Conservation (phyloP, 2,888 invertebrate genomes). For the Trissolcus japonicus region DNA sequence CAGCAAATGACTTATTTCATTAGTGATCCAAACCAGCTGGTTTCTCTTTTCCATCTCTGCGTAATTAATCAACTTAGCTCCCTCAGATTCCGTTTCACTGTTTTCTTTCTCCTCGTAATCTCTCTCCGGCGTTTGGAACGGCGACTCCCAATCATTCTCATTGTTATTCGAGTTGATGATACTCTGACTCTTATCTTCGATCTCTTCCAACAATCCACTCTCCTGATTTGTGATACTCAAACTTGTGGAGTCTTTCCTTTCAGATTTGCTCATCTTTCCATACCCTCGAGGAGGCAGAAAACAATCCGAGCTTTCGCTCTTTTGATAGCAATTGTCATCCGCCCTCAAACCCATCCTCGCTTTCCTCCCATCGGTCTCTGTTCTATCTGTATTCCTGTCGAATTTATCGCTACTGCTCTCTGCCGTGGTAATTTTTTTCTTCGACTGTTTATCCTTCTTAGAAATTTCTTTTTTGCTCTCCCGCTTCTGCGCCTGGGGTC, state of each 20-base stretch:
- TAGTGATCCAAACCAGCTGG: constrained; percentile 79
- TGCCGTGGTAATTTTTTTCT: constrained; percentile 61
- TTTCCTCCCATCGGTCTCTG: constrained; percentile 72
- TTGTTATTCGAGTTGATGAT: constrained; percentile 65
- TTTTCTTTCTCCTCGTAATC: constrained; percentile 69
- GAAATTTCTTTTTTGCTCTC: constrained; percentile 22
- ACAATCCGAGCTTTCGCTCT: constrained; percentile 73
- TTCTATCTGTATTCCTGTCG: constrained; percentile 69
- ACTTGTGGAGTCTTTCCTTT: constrained; percentile 62
- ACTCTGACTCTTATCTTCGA: constrained; percentile 60
- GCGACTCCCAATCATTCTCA: constrained; percentile 73
- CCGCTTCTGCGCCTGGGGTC: constrained; percentile 61
- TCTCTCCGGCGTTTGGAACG: constrained; percentile 77
- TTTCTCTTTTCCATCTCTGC: constrained; percentile 78
- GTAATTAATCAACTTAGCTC: constrained; percentile 72
- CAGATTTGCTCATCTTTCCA: constrained; percentile 64
- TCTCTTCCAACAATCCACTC: constrained; percentile 64
- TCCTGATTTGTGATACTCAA: constrained; percentile 67
- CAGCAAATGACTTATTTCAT: constrained; percentile 79
- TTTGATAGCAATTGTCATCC: constrained; percentile 66
- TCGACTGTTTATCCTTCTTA: constrained; percentile 56
- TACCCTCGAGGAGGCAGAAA: constrained; percentile 69
- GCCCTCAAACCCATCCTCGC: constrained; percentile 71
- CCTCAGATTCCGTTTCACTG: constrained; percentile 67
- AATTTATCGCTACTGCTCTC: constrained; percentile 72